Evolutionary conservation across 1,140 invertebrate genomes (phyloP), one percentile per base, ranked within the genome.

Genomic region (Drosophila pallidifrons): DNA sequence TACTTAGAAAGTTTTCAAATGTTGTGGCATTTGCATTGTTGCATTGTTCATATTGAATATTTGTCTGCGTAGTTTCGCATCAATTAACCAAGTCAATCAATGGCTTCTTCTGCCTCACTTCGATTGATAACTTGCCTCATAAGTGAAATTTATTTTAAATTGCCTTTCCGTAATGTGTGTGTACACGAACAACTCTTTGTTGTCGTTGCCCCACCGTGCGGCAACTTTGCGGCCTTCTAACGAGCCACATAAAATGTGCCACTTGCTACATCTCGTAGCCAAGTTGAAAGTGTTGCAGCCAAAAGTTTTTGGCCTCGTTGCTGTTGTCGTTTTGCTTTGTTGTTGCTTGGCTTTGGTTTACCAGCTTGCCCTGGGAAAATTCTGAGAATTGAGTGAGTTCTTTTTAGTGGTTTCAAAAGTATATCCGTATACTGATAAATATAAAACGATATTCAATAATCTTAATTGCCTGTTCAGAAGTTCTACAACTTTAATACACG

Each of bases 171-270:
- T n/a, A 43, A 13, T 75, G 59, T 65, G 70, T 55, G 7, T 55
- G 63, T 15, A 32, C 25, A 28, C 46, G 35, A 11, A 54, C 11
- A 32, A 32, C 30, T 32, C 30, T 32, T 64, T 25, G 32, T 5
- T 16, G 32, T 15, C 32, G 28, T 67, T 71, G 63, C 51, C 49
- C 63, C 58, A 47, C 77, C 52, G 73, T 58, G 49, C 52, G 45
- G 6, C 13, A 72, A 77, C 63, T 76, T 64, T 75, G 72, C 13
- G 76, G 66, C 28, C 7, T 58, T 63, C 63, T 72, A 79, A 79
- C 67, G 67, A 76, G 73, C 67, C 73, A 66, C 77, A 79, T 67
- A 76, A 79, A 79, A 72, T 79, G 61, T 67, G 60, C 57, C 52
- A 66, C 67, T 76, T 67, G 61, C 55, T 16, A 46, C 57, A 10